phyloP scores from a whole-genome alignment of 2,888 invertebrate genomes.

The Cantharis rustica region DNA sequence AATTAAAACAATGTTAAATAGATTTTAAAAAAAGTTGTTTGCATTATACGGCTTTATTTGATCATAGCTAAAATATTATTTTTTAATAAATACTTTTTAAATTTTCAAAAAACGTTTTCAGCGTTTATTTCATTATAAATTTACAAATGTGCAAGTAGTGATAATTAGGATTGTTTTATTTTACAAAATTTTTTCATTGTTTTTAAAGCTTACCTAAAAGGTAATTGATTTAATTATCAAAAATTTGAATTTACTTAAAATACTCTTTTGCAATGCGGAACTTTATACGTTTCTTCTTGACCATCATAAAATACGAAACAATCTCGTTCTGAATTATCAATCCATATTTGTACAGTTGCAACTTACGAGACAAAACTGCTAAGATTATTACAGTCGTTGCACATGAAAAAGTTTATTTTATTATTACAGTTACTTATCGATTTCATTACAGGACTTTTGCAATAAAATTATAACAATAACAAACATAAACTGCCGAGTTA shows the following conservation, averaged over 20 bases:
- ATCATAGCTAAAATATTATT: not conserved
- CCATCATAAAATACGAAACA: constrained; percentile 30
- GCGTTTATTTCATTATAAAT: not conserved
- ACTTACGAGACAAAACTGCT: not conserved
- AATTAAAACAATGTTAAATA: too few species aligned
- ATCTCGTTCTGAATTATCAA: constrained; percentile 39
- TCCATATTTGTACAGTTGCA: constrained; percentile 34
- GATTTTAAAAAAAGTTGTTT: too few species aligned
- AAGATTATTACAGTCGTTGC: not conserved
- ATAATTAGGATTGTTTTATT: not conserved
- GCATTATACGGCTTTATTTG: too few species aligned
- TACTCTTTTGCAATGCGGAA: constrained; percentile 35
- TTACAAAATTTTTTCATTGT: not conserved
- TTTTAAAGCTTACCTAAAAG: not conserved
- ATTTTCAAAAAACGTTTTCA: too few species aligned
- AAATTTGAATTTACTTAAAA: not conserved
- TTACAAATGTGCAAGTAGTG: not conserved
- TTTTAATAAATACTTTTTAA: too few species aligned
- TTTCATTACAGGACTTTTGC: not conserved
- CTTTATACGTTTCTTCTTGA: constrained; percentile 17
- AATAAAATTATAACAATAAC: not conserved
- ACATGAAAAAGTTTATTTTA: not conserved
- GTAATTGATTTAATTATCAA: not conserved
- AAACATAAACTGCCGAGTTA: too few species aligned
- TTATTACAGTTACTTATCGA: not conserved